Conservation (phyloP, 2,113 vertebrate genomes). For the Calonectris borealis region DNA sequence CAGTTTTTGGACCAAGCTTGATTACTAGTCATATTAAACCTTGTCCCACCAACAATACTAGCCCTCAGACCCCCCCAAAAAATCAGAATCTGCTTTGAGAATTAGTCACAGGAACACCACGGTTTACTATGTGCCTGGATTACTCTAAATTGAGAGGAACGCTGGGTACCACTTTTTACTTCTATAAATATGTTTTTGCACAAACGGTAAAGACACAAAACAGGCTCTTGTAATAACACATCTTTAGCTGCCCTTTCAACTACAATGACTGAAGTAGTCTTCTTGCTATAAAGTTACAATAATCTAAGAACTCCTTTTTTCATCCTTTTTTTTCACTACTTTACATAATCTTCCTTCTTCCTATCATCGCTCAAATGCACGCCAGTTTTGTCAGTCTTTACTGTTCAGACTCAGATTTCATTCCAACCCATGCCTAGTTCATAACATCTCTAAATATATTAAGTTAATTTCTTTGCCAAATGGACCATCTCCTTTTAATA, state of each 20-base stretch:
- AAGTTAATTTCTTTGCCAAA: neutral
- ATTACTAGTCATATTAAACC: neutral
- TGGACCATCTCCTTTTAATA: neutral
- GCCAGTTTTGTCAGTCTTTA: neutral
- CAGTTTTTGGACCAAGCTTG: neutral
- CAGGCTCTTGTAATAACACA: neutral
- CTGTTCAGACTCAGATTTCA: neutral
- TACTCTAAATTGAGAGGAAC: neutral
- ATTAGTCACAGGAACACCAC: neutral
- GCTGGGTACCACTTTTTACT: neutral
- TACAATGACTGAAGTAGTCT: neutral
- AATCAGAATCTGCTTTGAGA: neutral
- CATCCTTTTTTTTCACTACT: neutral
- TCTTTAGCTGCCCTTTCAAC: neutral
- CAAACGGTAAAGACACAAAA: neutral
- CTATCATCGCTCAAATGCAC: neutral
- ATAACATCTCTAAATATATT: neutral
- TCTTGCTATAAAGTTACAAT: neutral
- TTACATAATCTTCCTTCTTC: neutral
- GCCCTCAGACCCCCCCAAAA: neutral
- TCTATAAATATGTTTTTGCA: neutral
- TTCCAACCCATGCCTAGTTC: neutral
- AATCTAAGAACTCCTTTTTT: neutral
- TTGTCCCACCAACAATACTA: neutral
- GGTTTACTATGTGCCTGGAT: neutral